phyloP scores from a whole-genome alignment of 2,797 vertebrate species.

The Adrianichthys oophorus region DNA sequence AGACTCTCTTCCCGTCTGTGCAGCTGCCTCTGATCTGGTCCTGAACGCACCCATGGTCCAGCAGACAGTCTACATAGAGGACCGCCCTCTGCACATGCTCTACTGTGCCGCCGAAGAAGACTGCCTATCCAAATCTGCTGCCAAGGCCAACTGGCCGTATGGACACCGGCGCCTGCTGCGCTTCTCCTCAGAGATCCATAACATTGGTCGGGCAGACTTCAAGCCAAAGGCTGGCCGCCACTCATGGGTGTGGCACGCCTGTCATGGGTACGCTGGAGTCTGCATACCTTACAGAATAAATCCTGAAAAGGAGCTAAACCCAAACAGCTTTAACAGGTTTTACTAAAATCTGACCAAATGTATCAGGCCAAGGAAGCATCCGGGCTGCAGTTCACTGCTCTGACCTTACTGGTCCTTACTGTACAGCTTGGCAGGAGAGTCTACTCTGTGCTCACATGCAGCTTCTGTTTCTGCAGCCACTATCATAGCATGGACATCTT shows the following conservation, averaged over 20 bases:
- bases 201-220: slow-evolving; percentile 94
- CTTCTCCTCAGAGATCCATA: slow-evolving; percentile 98
- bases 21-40: slow-evolving; percentile 94
- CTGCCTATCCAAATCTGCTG: slow-evolving; percentile 90
- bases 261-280: slow-evolving; percentile 83
- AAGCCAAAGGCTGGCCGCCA: slow-evolving; percentile 95
- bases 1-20: neutral
- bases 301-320: too few species aligned
- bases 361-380: too few species aligned
- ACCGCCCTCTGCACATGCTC: slow-evolving; percentile 95
- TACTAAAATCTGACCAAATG: too few species aligned
- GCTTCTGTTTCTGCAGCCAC: slow-evolving; percentile 76
- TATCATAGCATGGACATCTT: slow-evolving; percentile 99
- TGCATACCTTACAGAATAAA: neutral
- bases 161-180: slow-evolving; percentile 94
- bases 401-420: too few species aligned
- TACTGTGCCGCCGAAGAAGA: slow-evolving; percentile 96
- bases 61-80: slow-evolving; percentile 95
- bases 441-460: neutral
- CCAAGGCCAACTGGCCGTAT: slow-evolving; percentile 94
- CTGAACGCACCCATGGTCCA: slow-evolving; percentile 89
- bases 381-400: too few species aligned
- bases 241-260: slow-evolving; percentile 99
- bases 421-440: too few species aligned
- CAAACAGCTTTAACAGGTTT: too few species aligned